Conservation (phyloP, 2,888 invertebrate species). For the Lepidocyrtinus sp. region DNA sequence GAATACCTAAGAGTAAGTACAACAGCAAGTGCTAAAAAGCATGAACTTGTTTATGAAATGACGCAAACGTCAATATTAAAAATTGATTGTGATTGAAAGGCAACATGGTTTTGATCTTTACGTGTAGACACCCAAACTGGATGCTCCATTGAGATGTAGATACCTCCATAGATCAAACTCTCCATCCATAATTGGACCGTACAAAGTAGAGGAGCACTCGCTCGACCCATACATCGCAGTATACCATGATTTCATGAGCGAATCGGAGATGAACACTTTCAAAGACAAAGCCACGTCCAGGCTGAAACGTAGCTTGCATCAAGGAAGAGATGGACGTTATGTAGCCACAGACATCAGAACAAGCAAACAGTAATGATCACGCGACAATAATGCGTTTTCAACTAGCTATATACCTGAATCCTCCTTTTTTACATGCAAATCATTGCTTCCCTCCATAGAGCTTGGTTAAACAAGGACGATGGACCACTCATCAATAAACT, state of each 20-base stretch:
- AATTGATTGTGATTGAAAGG: background rate
- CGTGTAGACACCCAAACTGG: conserved; percentile 65
- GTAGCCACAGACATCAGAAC: conserved; percentile 70
- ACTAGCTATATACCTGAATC: background rate
- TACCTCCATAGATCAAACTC: conserved; percentile 57
- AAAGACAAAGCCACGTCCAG: conserved; percentile 67
- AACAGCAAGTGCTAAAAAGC: no score
- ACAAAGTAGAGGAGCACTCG: conserved; percentile 70
- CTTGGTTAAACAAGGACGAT: conserved; percentile 70
- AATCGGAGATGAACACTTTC: conserved; percentile 67
- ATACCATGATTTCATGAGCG: conserved; percentile 70
- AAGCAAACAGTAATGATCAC: conserved; percentile 70
- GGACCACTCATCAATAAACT: conserved; percentile 64
- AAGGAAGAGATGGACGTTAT: conserved; percentile 68
- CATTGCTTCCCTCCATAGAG: no score
- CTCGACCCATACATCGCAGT: conserved; percentile 69
- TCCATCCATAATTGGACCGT: conserved; percentile 68
- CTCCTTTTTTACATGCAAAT: background rate
- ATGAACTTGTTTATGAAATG: background rate
- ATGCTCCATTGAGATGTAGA: conserved; percentile 68
- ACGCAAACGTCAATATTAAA: background rate
- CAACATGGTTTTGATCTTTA: conserved; percentile 2
- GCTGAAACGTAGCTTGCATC: conserved; percentile 69
- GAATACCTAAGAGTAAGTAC: conserved; percentile 70
- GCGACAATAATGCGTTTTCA: background rate